A percentile compares a stretch with the other conserved stretches of the same genome.
phyloP scores from a whole-genome alignment of 2,113 vertebrate genomes.

The Ceyx cyanopectus region DNA sequence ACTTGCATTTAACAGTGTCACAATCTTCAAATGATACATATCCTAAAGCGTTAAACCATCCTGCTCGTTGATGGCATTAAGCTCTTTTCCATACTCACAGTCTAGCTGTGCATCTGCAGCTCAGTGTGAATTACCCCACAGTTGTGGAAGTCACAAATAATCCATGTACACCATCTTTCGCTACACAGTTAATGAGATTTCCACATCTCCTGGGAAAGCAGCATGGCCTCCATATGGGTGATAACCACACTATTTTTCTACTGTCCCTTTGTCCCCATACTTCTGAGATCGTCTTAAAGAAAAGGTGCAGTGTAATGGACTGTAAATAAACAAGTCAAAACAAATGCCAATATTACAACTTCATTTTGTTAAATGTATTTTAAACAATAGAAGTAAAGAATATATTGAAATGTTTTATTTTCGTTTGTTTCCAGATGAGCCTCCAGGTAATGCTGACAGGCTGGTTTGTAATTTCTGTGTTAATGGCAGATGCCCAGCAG shows the following conservation, averaged over 20 bases:
- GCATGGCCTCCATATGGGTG: not conserved
- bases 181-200: conserved; percentile 47
- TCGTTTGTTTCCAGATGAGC: not conserved
- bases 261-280: not conserved
- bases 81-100: not conserved
- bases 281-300: not conserved
- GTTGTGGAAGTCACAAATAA: conserved; percentile 23
- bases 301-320: not conserved
- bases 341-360: not conserved
- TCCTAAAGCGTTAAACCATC: not conserved
- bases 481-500: conserved; percentile 7
- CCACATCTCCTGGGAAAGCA: not conserved
- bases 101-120: not conserved
- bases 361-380: not conserved
- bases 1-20: conserved; percentile 29
- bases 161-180: not conserved
- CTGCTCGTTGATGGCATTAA: not conserved
- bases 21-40: not conserved
- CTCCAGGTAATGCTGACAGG: not conserved
- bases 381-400: not conserved
- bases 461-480: not conserved
- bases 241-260: not conserved
- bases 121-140: not conserved
- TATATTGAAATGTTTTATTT: not conserved
- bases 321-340: not conserved